Conservation (phyloP, 2,888 invertebrate species). For the Reticulitermes lucifugus region DNA sequence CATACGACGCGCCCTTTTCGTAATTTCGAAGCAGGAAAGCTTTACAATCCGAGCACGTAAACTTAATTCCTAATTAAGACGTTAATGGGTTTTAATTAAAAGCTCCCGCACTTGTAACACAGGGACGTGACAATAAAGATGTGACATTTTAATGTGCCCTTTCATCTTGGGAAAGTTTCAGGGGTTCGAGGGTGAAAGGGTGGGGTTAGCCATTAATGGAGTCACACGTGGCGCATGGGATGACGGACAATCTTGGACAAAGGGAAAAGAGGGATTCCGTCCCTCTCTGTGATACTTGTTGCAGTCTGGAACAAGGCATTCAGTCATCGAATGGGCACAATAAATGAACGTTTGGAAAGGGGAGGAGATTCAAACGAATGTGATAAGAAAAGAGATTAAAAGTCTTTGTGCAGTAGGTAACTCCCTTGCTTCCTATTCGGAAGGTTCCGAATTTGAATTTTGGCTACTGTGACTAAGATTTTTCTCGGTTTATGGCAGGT, state of each 20-base stretch:
- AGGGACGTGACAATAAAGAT: constrained; percentile 52
- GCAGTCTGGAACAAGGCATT: neutral
- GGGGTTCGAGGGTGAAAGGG: neutral
- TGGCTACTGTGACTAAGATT: too few relatives aligned
- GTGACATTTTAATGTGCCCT: constrained; percentile 45
- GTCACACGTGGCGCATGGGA: constrained; percentile 11
- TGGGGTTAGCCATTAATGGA: neutral
- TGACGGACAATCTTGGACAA: constrained; percentile 18
- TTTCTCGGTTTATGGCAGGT: too few relatives aligned
- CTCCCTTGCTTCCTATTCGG: too few relatives aligned
- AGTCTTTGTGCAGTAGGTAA: too few relatives aligned
- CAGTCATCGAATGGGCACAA: too few relatives aligned
- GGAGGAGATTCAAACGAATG: too few relatives aligned
- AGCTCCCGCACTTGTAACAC: constrained; percentile 42
- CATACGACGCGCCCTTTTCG: constrained; percentile 5
- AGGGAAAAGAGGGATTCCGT: neutral
- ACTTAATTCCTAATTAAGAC: constrained; percentile 55
- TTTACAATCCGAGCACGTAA: constrained; percentile 52
- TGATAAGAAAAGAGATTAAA: too few relatives aligned
- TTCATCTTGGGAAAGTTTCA: constrained; percentile 25
- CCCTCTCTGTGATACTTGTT: neutral
- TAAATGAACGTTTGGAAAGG: too few relatives aligned
- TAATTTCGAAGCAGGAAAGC: neutral
- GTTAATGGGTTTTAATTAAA: constrained; percentile 55
- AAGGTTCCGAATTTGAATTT: too few relatives aligned